Evolutionary conservation across 92 coral and sea anemone species (phyloP).

Genomic region (Anthopleura xanthogrammica): DNA sequence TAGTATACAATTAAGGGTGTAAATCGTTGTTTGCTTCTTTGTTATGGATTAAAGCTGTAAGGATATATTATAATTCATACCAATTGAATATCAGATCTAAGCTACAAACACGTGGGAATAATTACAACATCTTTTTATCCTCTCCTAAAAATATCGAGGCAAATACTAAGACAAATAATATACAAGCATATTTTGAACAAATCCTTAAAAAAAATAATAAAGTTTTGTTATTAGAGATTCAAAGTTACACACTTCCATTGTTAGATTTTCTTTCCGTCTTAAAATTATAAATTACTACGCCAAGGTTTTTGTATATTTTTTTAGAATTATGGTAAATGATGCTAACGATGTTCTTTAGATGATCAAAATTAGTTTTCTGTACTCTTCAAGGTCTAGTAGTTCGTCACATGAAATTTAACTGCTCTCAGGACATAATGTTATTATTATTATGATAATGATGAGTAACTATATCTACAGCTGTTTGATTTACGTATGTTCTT

Average conservation of each 20-base stretch:
- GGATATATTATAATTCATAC: slow-evolving; percentile 17
- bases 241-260: too few species aligned
- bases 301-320: background rate
- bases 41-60: background rate
- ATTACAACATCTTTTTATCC: background rate
- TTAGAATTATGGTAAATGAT: too few species aligned
- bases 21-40: slow-evolving; percentile 8
- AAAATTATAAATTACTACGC: too few species aligned
- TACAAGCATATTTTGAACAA: background rate
- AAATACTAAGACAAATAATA: background rate
- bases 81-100: background rate
- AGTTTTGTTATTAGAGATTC: background rate
- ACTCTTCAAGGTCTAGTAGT: background rate
- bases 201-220: background rate
- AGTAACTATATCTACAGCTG: background rate
- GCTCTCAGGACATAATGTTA: background rate
- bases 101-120: background rate
- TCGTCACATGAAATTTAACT: background rate
- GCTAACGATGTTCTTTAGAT: background rate
- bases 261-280: too few species aligned
- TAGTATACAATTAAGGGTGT: slow-evolving; percentile 10
- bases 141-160: background rate
- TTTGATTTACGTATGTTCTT: background rate
- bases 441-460: background rate
- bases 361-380: background rate